Evolutionary conservation across 2,113 vertebrate species (phyloP).

Genomic region (Strigops habroptila): DNA sequence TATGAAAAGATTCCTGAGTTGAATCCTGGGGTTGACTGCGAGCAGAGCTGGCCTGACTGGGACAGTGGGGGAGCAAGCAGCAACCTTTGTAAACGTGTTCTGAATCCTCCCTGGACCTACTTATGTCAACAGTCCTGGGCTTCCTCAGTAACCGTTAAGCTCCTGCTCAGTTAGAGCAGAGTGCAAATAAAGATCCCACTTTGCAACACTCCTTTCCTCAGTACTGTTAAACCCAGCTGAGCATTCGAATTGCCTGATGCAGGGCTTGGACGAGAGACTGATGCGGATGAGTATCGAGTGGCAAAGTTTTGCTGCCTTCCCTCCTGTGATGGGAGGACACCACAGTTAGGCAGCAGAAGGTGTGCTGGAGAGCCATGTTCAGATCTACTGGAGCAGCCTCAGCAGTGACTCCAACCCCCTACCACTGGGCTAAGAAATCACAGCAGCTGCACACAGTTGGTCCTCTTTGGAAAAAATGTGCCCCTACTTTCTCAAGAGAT

Average conservation of each 20-base stretch:
- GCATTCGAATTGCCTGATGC: not conserved
- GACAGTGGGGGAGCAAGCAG: not conserved
- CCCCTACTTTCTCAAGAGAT: not conserved
- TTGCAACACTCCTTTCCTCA: not conserved
- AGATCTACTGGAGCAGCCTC: not conserved
- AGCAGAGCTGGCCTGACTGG: not conserved
- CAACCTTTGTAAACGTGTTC: not conserved
- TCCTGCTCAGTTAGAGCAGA: not conserved
- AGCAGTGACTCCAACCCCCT: not conserved
- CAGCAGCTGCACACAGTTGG: not conserved
- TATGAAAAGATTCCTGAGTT: not conserved
- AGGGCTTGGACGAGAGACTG: not conserved
- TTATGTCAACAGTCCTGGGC: fast-evolving
- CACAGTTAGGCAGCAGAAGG: not conserved
- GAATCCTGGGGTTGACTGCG: not conserved
- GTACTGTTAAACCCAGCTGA: not conserved
- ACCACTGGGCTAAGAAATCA: not conserved
- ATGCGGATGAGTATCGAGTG: not conserved
- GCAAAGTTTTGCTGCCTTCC: not conserved
- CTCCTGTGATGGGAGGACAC: not conserved
- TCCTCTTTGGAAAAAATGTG: not conserved
- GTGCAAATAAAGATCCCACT: not conserved
- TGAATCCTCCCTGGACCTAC: not conserved
- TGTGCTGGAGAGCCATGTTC: not conserved
- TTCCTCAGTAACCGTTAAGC: not conserved